Evolutionary conservation across 2,888 invertebrate genomes (phyloP), one percentile per base, ranked within the genome.

Genomic region (Erebia epiphron): DNA sequence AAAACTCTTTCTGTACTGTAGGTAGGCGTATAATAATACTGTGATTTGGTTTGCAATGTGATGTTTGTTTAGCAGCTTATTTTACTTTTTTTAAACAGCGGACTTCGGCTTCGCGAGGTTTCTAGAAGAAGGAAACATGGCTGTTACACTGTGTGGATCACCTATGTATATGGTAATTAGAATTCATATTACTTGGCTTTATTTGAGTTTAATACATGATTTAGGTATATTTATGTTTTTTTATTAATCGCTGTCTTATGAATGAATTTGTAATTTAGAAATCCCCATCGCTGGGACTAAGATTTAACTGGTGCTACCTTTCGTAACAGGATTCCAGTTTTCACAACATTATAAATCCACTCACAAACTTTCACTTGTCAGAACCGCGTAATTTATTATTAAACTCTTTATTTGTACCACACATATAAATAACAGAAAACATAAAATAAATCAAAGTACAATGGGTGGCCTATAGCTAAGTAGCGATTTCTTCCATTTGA

Each of bases 51-150:
- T 5, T 46, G 14, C 8, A 50, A 13, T 50, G 50, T 50, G 50
- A 57, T 57, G 4, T 11, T 21, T 11, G 11, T 1, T 4, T 21
- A 4, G 7, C 18, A 61, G 13, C 46, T 13, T 46, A 13, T 14
- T 26, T 68, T 56, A 43, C 35, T 35, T 35, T 62, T 83, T 80
- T 77, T 83, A 88, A 93, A 70, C 89, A 97, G 99, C 99, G 84
- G 99, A 99, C 94, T 99, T 99, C 94, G 99, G 99, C 66, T 99
- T 99, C 94, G 99, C 99, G 68, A 95, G 99, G 86, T 99, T 99
- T 91, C 95, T 99, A 62, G 97, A 98, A 91, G 99, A 99, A 87
- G 99, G 99, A 75, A 99, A 98, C 69, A 99, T 99, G 99, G 99
- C 99, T 69, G 99, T 99, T 75, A 99, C 99, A 49, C 94, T 99